Conservation (phyloP, 2,113 vertebrate genomes). For the Nestor notabilis region DNA sequence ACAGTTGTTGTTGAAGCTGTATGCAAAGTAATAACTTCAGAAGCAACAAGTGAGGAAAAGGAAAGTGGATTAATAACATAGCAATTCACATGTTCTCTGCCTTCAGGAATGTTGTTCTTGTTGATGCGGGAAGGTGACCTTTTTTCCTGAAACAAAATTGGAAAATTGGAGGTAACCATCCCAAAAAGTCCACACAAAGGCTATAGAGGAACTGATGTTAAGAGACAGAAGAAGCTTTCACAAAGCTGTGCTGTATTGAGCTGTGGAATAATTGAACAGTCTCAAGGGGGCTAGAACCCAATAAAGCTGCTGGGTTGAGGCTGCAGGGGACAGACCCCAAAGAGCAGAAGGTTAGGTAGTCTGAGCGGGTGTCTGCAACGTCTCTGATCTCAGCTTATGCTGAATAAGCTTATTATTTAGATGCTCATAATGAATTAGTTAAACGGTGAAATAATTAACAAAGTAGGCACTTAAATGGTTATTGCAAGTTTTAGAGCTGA, state of each 20-base stretch:
- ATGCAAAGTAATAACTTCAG: neutral
- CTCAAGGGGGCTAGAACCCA: neutral
- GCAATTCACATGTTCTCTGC: neutral
- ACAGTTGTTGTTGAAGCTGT: neutral
- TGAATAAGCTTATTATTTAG: conserved; percentile 24
- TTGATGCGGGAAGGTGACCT: neutral
- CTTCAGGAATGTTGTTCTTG: neutral
- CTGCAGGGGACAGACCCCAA: neutral
- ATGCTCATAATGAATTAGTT: conserved; percentile 9
- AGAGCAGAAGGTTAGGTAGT: neutral
- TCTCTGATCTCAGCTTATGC: neutral
- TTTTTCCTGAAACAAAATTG: neutral
- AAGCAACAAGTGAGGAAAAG: neutral
- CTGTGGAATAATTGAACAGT: neutral
- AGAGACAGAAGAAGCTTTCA: neutral
- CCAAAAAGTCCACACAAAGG: neutral
- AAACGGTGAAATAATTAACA: conserved; percentile 43
- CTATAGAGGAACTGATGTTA: rapidly evolving
- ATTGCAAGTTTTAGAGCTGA: conserved; percentile 2
- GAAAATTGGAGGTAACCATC: neutral
- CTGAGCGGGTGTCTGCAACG: neutral
- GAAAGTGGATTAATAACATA: neutral
- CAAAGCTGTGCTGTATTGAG: neutral
- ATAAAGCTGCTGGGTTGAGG: neutral
- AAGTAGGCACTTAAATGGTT: conserved; percentile 9